These are phyloP conservation scores for Brachionus paranguensis DNA, from an alignment of 1,140 invertebrate genomes.

Conservation along the genomic window DNA sequence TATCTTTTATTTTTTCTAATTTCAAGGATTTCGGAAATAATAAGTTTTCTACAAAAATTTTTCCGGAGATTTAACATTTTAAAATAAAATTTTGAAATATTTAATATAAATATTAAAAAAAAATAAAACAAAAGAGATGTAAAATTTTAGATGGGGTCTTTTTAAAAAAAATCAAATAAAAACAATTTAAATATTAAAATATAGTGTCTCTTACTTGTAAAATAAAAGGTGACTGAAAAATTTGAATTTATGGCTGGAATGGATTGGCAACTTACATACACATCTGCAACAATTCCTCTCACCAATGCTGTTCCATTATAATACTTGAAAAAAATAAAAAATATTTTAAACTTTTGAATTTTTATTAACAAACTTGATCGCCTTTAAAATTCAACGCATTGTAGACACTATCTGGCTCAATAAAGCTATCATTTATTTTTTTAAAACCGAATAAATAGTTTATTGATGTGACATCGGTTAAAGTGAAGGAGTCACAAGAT, in stretches of 20 bases:
- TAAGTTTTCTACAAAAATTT: too few species aligned
- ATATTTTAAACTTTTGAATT: neutral
- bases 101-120: too few species aligned
- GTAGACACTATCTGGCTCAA: neutral
- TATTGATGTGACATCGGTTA: neutral
- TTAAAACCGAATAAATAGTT: neutral
- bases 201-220: neutral
- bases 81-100: too few species aligned
- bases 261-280: conserved; percentile 15
- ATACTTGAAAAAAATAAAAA: conserved; percentile 15
- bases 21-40: too few species aligned
- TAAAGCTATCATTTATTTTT: neutral
- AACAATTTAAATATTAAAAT: too few species aligned
- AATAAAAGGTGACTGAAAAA: conserved; percentile 20
- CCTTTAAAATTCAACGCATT: conserved; percentile 19
- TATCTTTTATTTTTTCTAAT: too few species aligned
- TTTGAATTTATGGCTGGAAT: neutral
- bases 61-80: too few species aligned
- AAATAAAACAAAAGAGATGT: too few species aligned
- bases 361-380: neutral
- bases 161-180: too few species aligned
- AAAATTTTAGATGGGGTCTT: too few species aligned
- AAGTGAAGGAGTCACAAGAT: neutral
- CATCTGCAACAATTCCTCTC: neutral
- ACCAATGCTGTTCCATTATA: neutral